Percentiles rank a stretch among this genome's conserved stretches.
phyloP scores from a whole-genome alignment of 1,140 invertebrate species.

The Hydropsyche tenuis region DNA sequence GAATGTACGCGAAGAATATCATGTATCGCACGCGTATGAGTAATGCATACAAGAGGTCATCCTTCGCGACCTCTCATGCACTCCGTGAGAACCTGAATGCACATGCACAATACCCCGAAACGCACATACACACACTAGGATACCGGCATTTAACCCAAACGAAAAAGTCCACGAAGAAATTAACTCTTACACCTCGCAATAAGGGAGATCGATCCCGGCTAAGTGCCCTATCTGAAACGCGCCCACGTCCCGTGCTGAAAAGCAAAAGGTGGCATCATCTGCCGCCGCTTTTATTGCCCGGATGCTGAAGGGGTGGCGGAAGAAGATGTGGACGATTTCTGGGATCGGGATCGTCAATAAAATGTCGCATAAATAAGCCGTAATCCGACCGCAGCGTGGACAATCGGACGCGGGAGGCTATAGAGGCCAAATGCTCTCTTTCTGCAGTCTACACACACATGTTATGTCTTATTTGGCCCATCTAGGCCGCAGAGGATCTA shows the following conservation, averaged over 20 bases:
- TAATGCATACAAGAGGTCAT: constrained; percentile 40
- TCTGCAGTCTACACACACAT: constrained; percentile 36
- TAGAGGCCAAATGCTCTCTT: neutral
- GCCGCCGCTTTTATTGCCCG: constrained; percentile 15
- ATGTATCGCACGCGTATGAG: constrained; percentile 28
- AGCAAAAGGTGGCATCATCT: neutral
- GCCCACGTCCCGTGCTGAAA: neutral
- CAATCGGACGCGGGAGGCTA: constrained; percentile 16
- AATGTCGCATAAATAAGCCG: constrained; percentile 39
- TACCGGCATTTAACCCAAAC: neutral
- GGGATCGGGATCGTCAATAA: constrained; percentile 32
- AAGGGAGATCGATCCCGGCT: neutral
- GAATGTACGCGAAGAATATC: neutral
- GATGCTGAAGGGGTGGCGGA: too few relatives aligned
- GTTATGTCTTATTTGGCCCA: constrained; percentile 46
- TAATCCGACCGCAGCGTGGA: constrained; percentile 17
- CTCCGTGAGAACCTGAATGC: constrained; percentile 44
- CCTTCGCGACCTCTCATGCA: constrained; percentile 36
- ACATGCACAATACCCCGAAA: neutral
- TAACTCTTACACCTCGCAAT: neutral
- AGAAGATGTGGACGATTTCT: too few relatives aligned
- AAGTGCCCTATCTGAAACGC: neutral
- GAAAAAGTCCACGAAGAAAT: too few relatives aligned
- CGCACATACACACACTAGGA: too few relatives aligned
- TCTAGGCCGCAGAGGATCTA: constrained; percentile 31